phyloP scores from a whole-genome alignment of 2,113 vertebrate genomes.

The Falco punctatus region DNA sequence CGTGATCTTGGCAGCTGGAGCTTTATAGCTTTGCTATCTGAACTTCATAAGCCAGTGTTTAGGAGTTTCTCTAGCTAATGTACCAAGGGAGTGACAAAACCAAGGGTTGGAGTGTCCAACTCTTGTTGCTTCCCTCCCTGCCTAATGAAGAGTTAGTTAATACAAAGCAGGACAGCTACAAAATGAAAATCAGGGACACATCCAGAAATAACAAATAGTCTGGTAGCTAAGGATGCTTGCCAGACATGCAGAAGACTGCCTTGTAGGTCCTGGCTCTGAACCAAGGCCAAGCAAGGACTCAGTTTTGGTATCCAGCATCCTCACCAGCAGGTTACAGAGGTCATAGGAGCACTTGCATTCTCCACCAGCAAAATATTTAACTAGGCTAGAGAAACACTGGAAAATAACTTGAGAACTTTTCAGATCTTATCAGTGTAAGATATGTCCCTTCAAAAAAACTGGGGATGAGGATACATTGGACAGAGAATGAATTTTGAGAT shows the following conservation, averaged over 20 bases:
- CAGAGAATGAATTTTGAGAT: neutral
- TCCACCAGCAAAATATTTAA: constrained; percentile 29
- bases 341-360: neutral
- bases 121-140: neutral
- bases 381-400: neutral
- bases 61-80: constrained; percentile 16
- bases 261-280: constrained; percentile 64
- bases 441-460: neutral
- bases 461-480: neutral
- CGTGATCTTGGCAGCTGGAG: constrained; percentile 15
- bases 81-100: constrained; percentile 44
- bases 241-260: constrained; percentile 39
- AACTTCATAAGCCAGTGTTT: neutral
- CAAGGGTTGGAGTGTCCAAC: neutral
- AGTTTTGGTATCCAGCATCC: constrained; percentile 9
- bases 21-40: constrained; percentile 21
- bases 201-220: constrained; percentile 66
- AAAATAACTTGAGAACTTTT: constrained; percentile 9
- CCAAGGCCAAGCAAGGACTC: constrained; percentile 53
- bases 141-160: constrained; percentile 44
- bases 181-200: constrained; percentile 48
- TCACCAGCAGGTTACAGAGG: constrained; percentile 24
- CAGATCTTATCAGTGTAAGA: neutral
- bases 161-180: constrained; percentile 53
- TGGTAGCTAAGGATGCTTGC: constrained; percentile 60